Conservation (phyloP, 2,797 vertebrate species). For the Diplodus sargus region DNA sequence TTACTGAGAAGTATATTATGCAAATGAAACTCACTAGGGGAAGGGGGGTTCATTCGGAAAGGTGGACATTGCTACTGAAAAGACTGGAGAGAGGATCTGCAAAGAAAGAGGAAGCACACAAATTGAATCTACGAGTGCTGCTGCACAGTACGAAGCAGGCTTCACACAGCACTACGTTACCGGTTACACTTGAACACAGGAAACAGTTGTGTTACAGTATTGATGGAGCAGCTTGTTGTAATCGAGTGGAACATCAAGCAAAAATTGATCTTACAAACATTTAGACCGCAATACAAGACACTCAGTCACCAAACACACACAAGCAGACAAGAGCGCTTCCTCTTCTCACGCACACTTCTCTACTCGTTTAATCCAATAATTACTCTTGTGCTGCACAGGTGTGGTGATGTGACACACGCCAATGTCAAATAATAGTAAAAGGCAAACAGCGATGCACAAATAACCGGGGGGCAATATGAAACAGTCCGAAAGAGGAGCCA, state of each 20-base stretch:
- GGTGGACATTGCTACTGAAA: no score
- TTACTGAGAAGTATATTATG: no score
- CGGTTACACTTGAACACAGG: neutral
- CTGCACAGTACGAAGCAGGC: neutral
- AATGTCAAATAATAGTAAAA: neutral
- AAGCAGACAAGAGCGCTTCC: neutral
- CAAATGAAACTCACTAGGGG: no score
- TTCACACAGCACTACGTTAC: no score
- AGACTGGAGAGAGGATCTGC: neutral
- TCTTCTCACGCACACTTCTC: neutral
- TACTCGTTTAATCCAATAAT: neutral
- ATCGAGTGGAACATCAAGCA: neutral
- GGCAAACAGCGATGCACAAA: neutral
- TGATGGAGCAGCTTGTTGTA: neutral
- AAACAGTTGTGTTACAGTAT: neutral
- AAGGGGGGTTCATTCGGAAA: no score
- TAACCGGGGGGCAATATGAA: neutral
- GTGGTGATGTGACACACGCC: neutral
- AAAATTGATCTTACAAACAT: neutral
- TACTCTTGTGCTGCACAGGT: neutral
- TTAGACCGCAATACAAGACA: no score
- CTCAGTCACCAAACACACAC: no score
- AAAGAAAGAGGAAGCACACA: neutral
- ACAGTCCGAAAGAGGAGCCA: neutral
- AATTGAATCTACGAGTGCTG: neutral